Evolutionary conservation across 1,140 invertebrate species (phyloP).

Genomic region (Drosophila willistoni): DNA sequence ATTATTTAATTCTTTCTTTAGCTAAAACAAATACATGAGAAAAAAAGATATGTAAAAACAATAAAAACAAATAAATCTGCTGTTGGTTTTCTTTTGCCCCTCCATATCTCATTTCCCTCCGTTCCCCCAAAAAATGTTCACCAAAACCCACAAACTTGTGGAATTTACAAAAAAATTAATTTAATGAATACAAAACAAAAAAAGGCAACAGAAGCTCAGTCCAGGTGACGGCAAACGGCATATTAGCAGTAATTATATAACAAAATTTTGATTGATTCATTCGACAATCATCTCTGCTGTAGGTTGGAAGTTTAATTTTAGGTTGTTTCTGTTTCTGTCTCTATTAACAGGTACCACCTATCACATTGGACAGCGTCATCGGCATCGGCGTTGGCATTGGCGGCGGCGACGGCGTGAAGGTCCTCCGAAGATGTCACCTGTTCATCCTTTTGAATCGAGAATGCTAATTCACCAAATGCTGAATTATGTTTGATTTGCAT

Average conservation of each 20-base stretch:
- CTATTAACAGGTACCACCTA: slow-evolving; percentile 8
- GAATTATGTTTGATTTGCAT: slow-evolving; percentile 8
- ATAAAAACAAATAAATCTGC: not conserved
- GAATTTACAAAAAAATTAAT: not conserved
- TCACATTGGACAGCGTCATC: not conserved
- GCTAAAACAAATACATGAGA: slow-evolving; percentile 5
- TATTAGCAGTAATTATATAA: slow-evolving; percentile 9
- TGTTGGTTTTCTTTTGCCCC: slow-evolving; percentile 6
- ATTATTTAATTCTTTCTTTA: slow-evolving; percentile 8
- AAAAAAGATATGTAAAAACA: not conserved
- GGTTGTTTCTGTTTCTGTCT: not conserved
- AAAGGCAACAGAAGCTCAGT: slow-evolving; percentile 6
- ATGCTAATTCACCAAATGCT: slow-evolving; percentile 8
- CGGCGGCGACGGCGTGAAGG: not conserved
- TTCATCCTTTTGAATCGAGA: slow-evolving; percentile 11
- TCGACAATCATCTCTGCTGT: not conserved
- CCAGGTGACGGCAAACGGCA: slow-evolving; percentile 4
- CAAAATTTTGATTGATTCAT: not conserved
- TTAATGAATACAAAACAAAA: not conserved
- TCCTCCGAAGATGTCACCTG: not conserved
- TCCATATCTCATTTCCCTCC: not conserved
- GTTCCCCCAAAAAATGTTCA: not conserved
- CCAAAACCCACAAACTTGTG: not conserved
- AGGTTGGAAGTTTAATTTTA: not conserved
- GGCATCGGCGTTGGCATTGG: not conserved